Base-by-base conservation (phyloP, 2,113 vertebrate genomes). In the Pimephales promelas region DNA sequence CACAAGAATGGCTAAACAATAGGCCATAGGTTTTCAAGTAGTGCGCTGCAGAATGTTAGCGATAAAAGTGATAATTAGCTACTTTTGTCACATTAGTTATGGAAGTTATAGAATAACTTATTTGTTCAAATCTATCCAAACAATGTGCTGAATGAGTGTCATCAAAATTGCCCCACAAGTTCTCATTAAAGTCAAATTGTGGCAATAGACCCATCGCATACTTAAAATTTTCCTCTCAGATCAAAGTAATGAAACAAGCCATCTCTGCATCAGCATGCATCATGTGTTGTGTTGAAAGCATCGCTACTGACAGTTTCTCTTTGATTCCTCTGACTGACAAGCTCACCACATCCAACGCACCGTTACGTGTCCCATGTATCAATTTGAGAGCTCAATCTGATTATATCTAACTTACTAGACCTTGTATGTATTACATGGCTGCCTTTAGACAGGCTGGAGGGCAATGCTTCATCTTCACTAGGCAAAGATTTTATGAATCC, bases 401-500 rank as follows among this genome's bases (percentile, higher is more conserved):
- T 83, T 79, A 80, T 20, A 4, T 54, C 83, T 85, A 76, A 81
- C 61, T 83, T 79, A 75, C 70, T 76, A 83, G 84, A 83, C 71
- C n/a, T 83, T 80, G 70, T 40, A 74, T 70, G 77, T 61, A 74
- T 86, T 81, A 85, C 74, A 64, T 34, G 62, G 31, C 36, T 66
- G 82, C 86, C 85, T 75, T 83, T 87, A 68, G 88, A 83, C 61
- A 64, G 5, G 80, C 86, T 82, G 31, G 76, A 49, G 90, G 84
- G 87, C 83, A 83, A 64, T 75, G 40, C 82, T 84, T 83, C 83
- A 86, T 90, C 87, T 88, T 86, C 88, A 86, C 81, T 85, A 80
- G 79, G 79, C 47, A 57, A 82, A 68, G 68, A 89, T 89, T 84
- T 90, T 85, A 87, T 86, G 71, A 88, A 89, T 90, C 85, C 84